Percentiles rank a stretch among this genome's conserved stretches.
Evolutionary conservation across 2,113 vertebrate species (phyloP).

Genomic region (Dasyurus viverrinus): DNA sequence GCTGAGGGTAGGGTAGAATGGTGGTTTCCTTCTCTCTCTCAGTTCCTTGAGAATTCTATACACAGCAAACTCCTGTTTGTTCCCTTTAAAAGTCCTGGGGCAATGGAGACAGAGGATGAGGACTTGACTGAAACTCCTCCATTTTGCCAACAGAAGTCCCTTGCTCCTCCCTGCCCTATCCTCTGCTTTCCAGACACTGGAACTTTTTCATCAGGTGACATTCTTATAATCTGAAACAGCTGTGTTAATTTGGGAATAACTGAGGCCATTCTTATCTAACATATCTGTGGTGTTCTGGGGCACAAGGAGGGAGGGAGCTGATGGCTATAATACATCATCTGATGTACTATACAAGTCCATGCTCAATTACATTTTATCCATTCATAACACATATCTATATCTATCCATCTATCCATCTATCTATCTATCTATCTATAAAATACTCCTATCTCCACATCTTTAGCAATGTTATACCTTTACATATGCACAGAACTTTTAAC

Average conservation of each 20-base stretch:
- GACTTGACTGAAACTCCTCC: background rate
- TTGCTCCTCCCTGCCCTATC: background rate
- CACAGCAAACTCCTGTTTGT: no score
- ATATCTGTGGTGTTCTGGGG: background rate
- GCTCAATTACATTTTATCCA: background rate
- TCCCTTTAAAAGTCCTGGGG: background rate
- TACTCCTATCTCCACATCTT: background rate
- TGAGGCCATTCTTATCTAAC: background rate
- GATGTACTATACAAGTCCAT: background rate
- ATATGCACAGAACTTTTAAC: background rate
- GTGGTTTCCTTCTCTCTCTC: no score
- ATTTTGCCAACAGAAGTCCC: background rate
- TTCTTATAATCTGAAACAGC: background rate
- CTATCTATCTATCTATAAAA: no score
- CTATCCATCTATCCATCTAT: no score
- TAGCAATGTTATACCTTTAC: background rate
- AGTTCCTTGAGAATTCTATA: no score
- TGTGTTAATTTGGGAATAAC: background rate
- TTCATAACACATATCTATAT: background rate
- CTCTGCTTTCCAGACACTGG: background rate
- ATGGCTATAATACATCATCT: background rate
- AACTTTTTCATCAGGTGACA: background rate
- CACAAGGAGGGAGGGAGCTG: no score
- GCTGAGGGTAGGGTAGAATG: no score
- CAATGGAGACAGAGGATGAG: background rate